Conservation (phyloP, 2,888 invertebrate species). For the Homarus gammarus region DNA sequence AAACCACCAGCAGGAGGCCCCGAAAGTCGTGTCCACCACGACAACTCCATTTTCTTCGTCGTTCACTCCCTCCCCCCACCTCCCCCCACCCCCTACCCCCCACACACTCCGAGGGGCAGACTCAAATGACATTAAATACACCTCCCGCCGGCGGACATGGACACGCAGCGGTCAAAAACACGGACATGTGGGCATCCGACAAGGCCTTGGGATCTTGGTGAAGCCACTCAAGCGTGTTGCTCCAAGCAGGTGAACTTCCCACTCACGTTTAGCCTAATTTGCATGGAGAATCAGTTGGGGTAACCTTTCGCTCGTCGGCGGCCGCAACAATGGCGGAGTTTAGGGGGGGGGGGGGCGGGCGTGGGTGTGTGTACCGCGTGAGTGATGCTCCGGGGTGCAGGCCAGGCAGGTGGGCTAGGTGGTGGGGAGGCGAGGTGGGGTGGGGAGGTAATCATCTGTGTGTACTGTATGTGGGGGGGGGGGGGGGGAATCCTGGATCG, state of each 20-base stretch:
- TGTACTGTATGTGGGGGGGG: no score
- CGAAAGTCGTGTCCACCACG: slow-evolving; percentile 23
- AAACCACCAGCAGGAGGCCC: slow-evolving; percentile 24
- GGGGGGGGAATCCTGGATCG: no score
- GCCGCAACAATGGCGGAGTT: background rate
- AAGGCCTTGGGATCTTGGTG: slow-evolving; percentile 1
- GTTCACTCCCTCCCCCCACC: background rate
- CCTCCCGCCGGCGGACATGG: slow-evolving; percentile 38
- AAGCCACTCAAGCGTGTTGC: slow-evolving; percentile 5
- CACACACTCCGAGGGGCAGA: background rate
- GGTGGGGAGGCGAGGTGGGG: no score
- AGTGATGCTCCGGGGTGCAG: no score
- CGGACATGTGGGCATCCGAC: slow-evolving; percentile 19
- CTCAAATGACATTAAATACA: slow-evolving; percentile 60
- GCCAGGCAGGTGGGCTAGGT: no score
- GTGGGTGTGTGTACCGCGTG: no score
- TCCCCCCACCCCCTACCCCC: background rate
- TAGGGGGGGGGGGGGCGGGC: background rate
- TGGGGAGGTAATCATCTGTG: no score
- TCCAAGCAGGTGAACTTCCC: slow-evolving; percentile 3
- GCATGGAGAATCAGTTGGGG: slow-evolving; percentile 40
- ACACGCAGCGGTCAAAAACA: slow-evolving; percentile 9
- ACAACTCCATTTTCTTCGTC: slow-evolving; percentile 48
- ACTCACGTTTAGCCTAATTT: slow-evolving; percentile 34
- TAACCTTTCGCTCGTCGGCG: slow-evolving; percentile 24